Evolutionary conservation across 2,888 invertebrate genomes (phyloP).

Genomic region (Amaurobius ferox): DNA sequence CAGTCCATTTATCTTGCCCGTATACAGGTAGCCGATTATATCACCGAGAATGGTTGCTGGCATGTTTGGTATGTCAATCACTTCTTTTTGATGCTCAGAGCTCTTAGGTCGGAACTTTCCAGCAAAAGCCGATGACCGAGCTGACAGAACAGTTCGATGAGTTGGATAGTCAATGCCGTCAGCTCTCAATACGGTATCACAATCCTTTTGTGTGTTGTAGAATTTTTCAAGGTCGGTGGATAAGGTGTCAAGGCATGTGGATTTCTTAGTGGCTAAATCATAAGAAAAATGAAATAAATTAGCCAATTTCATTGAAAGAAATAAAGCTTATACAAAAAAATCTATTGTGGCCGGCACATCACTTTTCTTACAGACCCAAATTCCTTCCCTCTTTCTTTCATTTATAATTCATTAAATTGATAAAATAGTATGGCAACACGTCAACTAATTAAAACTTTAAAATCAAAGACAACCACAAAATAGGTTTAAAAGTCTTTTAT

Average conservation of each 20-base stretch:
- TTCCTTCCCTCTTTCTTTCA: too few relatives aligned
- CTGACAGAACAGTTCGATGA: background rate
- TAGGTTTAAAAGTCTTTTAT: too few relatives aligned
- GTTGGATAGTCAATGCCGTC: background rate
- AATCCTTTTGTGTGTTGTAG: background rate
- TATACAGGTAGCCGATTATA: background rate
- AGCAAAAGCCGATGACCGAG: background rate
- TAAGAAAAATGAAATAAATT: too few relatives aligned
- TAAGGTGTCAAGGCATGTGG: background rate
- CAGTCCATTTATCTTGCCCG: background rate
- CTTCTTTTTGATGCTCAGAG: background rate
- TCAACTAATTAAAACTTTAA: too few relatives aligned
- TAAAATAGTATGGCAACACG: too few relatives aligned
- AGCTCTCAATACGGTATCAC: background rate
- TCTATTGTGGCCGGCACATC: too few relatives aligned
- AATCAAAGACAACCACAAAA: too few relatives aligned
- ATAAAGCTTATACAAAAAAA: too few relatives aligned
- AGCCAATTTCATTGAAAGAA: too few relatives aligned
- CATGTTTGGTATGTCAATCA: background rate
- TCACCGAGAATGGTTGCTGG: background rate
- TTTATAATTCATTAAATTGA: too few relatives aligned
- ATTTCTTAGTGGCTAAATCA: background rate
- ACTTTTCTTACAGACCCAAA: too few relatives aligned
- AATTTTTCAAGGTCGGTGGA: background rate
- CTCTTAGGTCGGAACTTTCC: background rate